A percentile compares a stretch with the other conserved stretches of the same genome.
Conservation (phyloP, 1,140 invertebrate genomes). For the Scaptodrosophila lebanonensis region DNA sequence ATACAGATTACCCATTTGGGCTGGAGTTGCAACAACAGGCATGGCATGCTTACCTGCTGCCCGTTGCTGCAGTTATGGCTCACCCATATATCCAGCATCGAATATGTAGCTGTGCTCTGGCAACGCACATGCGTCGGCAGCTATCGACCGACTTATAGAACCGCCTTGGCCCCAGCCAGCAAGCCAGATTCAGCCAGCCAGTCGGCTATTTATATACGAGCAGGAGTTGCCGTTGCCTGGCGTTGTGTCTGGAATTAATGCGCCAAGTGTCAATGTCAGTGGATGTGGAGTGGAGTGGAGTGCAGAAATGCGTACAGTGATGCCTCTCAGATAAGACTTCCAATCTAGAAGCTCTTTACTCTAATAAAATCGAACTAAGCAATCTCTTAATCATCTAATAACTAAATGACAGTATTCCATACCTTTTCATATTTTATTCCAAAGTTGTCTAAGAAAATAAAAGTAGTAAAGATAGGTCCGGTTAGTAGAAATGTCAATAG, state of each 20-base stretch:
- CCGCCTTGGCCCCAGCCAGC: slow-evolving; percentile 25
- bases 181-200: slow-evolving; percentile 34
- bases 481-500: too few species aligned
- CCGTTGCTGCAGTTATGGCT: slow-evolving; percentile 33
- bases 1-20: slow-evolving; percentile 73
- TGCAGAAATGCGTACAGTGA: not conserved
- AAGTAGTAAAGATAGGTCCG: too few species aligned
- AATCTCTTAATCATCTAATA: too few species aligned
- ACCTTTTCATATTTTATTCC: too few species aligned
- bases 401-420: too few species aligned
- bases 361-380: too few species aligned
- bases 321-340: too few species aligned
- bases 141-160: slow-evolving; percentile 46
- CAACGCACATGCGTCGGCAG: slow-evolving; percentile 14
- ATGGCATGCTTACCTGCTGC: slow-evolving; percentile 9
- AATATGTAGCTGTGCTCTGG: not conserved
- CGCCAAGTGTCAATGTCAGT: slow-evolving; percentile 65
- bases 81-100: slow-evolving; percentile 28
- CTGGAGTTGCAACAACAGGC: too few species aligned
- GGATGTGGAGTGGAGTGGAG: slow-evolving; percentile 19
- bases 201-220: slow-evolving; percentile 59
- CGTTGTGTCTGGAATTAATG: slow-evolving; percentile 35
- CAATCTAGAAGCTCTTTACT: too few species aligned
- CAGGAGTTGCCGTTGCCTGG: slow-evolving; percentile 13
- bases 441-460: too few species aligned